These are phyloP conservation scores for Unio pictorum DNA, from an alignment of 2,888 invertebrate genomes.

Conservation along the genomic window DNA sequence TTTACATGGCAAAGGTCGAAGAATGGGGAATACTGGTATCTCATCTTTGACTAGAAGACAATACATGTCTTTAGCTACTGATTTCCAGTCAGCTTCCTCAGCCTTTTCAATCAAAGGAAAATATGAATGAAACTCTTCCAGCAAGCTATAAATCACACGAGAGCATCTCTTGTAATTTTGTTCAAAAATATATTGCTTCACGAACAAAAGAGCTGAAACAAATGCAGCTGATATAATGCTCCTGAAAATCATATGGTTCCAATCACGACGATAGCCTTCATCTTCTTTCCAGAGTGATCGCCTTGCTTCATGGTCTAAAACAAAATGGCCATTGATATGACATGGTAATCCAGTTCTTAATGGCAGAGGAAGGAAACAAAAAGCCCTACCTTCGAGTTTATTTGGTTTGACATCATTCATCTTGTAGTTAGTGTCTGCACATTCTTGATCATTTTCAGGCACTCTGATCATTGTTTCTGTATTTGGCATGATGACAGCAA, in stretches of 20 bases:
- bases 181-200: constrained; percentile 7
- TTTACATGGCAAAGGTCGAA: too few species aligned
- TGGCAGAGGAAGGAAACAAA: constrained; percentile 59
- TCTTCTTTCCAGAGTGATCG: constrained; percentile 30
- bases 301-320: constrained; percentile 48
- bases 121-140: constrained; percentile 1
- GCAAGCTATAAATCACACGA: constrained; percentile 25
- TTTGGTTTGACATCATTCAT: background rate
- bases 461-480: background rate
- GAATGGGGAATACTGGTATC: background rate
- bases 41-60: background rate
- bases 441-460: too few species aligned
- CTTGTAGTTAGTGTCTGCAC: background rate
- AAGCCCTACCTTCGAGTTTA: constrained; percentile 21
- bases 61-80: constrained; percentile 6
- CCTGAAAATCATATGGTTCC: constrained; percentile 51
- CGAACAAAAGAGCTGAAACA: constrained; percentile 18
- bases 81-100: constrained; percentile 9
- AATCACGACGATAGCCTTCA: constrained; percentile 39
- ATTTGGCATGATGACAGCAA: constrained; percentile 29
- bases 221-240: constrained; percentile 53
- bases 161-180: constrained; percentile 36
- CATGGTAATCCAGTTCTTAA: constrained; percentile 42
- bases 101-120: constrained; percentile 11
- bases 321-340: constrained; percentile 54